Evolutionary conservation across 2,797 vertebrate genomes (phyloP).

Genomic region (Enteromius afrohamiltoni): DNA sequence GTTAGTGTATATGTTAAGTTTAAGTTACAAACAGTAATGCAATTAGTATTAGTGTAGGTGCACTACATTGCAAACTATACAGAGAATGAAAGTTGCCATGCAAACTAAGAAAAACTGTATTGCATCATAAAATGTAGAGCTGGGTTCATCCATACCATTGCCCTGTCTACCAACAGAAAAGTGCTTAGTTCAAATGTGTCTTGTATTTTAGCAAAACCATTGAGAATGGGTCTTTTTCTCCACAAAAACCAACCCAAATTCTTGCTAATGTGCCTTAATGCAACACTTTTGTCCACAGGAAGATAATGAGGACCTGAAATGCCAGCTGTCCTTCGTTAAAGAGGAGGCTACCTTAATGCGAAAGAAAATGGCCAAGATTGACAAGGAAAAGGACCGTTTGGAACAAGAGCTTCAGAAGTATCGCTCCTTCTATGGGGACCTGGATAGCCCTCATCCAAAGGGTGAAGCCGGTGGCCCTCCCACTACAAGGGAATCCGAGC

Average conservation of each 20-base stretch:
- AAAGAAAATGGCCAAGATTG: conserved; percentile 95
- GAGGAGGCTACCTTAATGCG: conserved; percentile 95
- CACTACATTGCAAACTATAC: neutral
- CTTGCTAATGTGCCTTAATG: neutral
- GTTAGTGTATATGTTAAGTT: neutral
- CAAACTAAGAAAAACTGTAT: neutral
- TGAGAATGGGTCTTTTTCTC: neutral
- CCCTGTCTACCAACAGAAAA: neutral
- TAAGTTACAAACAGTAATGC: neutral
- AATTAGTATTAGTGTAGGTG: neutral
- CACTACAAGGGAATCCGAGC: conserved; percentile 92
- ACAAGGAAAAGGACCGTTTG: conserved; percentile 94
- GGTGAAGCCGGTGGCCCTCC: conserved; percentile 95
- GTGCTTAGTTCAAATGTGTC: neutral
- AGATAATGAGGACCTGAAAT: conserved; percentile 94
- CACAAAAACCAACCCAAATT: neutral
- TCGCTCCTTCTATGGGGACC: conserved; percentile 92
- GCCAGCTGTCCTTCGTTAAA: conserved; percentile 94
- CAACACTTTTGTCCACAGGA: conserved; percentile 71
- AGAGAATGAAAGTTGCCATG: neutral
- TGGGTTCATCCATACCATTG: neutral
- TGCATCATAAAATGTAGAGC: neutral
- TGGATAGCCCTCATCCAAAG: conserved; percentile 94
- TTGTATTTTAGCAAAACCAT: neutral
- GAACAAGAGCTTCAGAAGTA: conserved; percentile 97